These are phyloP conservation scores for Siniperca chuatsi DNA, from an alignment of 2,113 vertebrate species.

Conservation along the genomic window DNA sequence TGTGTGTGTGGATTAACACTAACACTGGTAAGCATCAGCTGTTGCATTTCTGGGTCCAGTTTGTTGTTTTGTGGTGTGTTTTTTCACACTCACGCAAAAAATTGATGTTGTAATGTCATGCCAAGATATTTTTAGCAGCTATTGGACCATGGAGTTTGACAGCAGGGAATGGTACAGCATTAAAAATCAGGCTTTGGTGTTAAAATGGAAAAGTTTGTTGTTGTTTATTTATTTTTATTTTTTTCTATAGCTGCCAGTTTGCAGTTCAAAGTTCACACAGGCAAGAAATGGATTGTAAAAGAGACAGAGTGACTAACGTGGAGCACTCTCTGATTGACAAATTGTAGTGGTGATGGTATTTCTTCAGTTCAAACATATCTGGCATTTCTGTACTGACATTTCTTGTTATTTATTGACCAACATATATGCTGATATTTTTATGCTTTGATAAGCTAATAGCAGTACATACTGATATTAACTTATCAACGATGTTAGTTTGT, in stretches of 20 bases:
- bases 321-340: not conserved
- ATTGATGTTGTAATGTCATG: constrained; percentile 3
- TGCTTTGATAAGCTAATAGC: not conserved
- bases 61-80: not conserved
- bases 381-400: not conserved
- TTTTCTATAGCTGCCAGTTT: not conserved
- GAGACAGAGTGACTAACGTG: not conserved
- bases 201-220: not conserved
- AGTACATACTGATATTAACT: not conserved
- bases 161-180: constrained; percentile 2
- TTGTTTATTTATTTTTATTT: not conserved
- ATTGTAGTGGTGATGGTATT: not conserved
- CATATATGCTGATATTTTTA: not conserved
- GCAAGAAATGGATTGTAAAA: not conserved
- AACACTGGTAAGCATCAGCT: constrained; percentile 12
- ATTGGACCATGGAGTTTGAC: not conserved
- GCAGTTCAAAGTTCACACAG: not conserved
- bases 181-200: not conserved
- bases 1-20: constrained; percentile 8
- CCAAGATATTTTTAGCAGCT: constrained; percentile 18
- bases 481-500: not conserved
- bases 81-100: constrained; percentile 19
- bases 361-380: not conserved
- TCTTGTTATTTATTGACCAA: not conserved
- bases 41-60: constrained; percentile 10